Percentiles rank a stretch among this genome's conserved stretches.
These are phyloP conservation scores for Falco rusticolus DNA, from an alignment of 2,797 vertebrate species.

Conservation along the genomic window DNA sequence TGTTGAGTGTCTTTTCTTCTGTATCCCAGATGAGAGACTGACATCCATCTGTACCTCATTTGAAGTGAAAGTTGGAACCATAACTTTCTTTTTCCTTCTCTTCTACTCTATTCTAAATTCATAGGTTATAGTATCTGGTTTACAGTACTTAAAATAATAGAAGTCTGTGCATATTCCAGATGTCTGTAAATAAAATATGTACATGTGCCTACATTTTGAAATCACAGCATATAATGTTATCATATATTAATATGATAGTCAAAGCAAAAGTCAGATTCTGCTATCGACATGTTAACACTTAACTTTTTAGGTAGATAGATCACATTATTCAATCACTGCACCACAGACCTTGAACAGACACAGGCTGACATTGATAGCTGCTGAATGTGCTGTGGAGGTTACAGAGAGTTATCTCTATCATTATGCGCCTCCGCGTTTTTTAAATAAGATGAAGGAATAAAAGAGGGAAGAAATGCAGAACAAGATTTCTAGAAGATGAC, in stretches of 20 bases:
- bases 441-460: neutral
- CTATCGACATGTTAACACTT: neutral
- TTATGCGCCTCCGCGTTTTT: neutral
- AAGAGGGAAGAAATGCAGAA: neutral
- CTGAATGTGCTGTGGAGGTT: neutral
- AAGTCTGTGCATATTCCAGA: neutral
- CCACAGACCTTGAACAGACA: neutral
- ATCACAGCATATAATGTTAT: neutral
- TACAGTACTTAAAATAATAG: constrained; percentile 26
- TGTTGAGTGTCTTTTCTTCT: constrained; percentile 1
- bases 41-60: neutral
- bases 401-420: neutral
- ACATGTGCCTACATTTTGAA: neutral
- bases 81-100: neutral
- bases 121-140: neutral
- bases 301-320: neutral
- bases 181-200: neutral
- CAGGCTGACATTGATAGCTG: neutral
- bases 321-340: neutral
- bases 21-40: neutral
- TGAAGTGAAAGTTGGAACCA: neutral
- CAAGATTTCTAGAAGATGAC: neutral
- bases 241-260: neutral
- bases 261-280: neutral
- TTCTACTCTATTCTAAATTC: neutral